These are phyloP conservation scores for Epinephelus awoara DNA, from an alignment of 2,797 vertebrate species.

Conservation along the genomic window DNA sequence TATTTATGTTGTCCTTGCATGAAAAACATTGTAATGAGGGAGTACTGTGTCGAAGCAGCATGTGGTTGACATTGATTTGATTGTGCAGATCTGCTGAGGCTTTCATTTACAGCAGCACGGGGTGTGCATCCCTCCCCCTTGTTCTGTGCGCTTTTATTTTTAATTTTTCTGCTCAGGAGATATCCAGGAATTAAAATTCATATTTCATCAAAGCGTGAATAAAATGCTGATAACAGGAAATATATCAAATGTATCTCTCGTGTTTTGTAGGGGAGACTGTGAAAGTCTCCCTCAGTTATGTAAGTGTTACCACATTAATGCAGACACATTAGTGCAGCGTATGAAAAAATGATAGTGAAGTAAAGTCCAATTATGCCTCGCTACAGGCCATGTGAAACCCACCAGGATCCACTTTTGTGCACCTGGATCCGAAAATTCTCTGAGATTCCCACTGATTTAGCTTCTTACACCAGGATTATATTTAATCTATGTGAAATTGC, in stretches of 20 bases:
- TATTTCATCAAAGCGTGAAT: conserved; percentile 71
- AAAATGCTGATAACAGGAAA: conserved; percentile 74
- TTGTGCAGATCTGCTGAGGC: conserved; percentile 69
- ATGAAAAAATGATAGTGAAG: conserved; percentile 4
- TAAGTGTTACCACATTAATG: conserved; percentile 40
- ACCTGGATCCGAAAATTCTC: conserved; percentile 27
- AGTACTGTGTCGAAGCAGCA: conserved; percentile 44
- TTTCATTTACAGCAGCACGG: conserved; percentile 57
- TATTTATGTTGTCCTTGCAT: conserved; percentile 50
- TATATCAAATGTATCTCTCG: conserved; percentile 56
- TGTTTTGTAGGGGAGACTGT: conserved; percentile 41
- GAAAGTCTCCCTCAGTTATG: conserved; percentile 36
- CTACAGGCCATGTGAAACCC: neutral
- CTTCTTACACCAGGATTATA: conserved; percentile 32
- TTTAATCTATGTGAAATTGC: conserved; percentile 48
- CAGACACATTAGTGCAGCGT: conserved; percentile 6
- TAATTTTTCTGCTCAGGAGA: conserved; percentile 63
- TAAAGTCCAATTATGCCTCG: conserved; percentile 34
- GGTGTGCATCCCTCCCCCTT: conserved; percentile 29
- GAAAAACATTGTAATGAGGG: conserved; percentile 55
- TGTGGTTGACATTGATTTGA: conserved; percentile 67
- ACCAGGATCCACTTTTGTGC: conserved; percentile 22
- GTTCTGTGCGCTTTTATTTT: conserved; percentile 54
- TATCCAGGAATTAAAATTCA: conserved; percentile 70
- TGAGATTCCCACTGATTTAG: conserved; percentile 25